A percentile compares a stretch with the other conserved stretches of the same genome.
These are phyloP conservation scores for Cephalopachus bancanus DNA, from an alignment of 2,797 vertebrate genomes.

Conservation along the genomic window DNA sequence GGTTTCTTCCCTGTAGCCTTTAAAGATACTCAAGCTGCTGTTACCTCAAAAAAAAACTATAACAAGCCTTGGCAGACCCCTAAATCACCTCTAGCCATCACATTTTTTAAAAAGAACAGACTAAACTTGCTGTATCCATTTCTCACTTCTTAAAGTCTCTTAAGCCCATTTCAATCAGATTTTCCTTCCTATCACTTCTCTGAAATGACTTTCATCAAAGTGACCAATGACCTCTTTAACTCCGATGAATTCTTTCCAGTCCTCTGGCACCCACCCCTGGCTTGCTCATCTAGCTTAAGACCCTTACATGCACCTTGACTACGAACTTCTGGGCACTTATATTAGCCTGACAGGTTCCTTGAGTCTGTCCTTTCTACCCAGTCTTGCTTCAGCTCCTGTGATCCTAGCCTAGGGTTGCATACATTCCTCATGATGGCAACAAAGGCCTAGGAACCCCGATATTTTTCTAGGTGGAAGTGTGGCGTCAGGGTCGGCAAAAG, in stretches of 20 bases:
- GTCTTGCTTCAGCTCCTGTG: neutral
- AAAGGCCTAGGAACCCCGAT: slow-evolving; percentile 13
- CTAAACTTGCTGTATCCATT: neutral
- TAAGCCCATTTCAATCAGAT: slow-evolving; percentile 13
- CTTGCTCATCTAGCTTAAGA: neutral
- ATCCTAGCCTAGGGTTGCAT: neutral
- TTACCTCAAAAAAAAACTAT: neutral
- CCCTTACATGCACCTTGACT: neutral
- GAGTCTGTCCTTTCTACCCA: neutral
- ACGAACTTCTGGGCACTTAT: neutral
- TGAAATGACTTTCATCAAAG: slow-evolving; percentile 41
- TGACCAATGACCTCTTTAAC: neutral
- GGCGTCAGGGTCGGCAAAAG: neutral
- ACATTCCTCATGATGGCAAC: neutral
- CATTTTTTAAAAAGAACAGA: slow-evolving; percentile 52
- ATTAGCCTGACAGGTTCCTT: neutral
- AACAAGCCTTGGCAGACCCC: slow-evolving; percentile 2
- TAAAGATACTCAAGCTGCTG: slow-evolving; percentile 43
- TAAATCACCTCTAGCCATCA: slow-evolving; percentile 41
- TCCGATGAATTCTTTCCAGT: neutral
- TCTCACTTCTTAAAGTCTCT: slow-evolving; percentile 5
- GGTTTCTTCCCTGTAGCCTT: slow-evolving; percentile 26
- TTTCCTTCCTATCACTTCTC: slow-evolving; percentile 36
- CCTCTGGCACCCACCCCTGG: neutral
- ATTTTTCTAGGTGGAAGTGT: slow-evolving; percentile 40